Conservation (phyloP, 53 echinoderm and acorn worm genomes). For the Antedon mediterranea region DNA sequence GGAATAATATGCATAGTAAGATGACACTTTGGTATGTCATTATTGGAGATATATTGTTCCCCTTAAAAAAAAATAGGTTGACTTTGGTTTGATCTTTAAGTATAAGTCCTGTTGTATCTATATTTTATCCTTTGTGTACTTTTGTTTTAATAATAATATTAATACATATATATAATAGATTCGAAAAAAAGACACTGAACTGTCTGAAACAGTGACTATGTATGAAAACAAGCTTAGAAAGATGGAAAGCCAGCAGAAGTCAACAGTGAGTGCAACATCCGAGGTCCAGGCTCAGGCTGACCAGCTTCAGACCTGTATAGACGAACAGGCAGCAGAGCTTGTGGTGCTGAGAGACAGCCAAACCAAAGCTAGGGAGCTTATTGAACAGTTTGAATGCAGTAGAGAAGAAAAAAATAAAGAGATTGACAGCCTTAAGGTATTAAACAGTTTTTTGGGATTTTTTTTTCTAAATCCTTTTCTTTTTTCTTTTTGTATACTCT, state of each 20-base stretch:
- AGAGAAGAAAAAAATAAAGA: conserved; percentile 62
- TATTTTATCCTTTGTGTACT: no score
- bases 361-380: conserved; percentile 29
- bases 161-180: background rate
- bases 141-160: no score
- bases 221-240: background rate
- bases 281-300: conserved; percentile 47
- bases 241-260: background rate
- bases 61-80: no score
- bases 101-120: no score
- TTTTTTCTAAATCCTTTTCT: no score
- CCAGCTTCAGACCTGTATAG: conserved; percentile 21
- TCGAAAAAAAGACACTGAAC: background rate
- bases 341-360: conserved; percentile 31
- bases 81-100: no score
- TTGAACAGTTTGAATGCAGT: conserved; percentile 48
- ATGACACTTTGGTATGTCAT: no score
- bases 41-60: no score
- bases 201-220: background rate
- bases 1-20: no score
- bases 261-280: background rate
- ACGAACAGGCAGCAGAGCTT: conserved; percentile 36
- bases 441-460: no score
- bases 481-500: no score
- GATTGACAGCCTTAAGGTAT: conserved; percentile 48